A percentile compares a stretch with the other conserved stretches of the same genome.
These are phyloP conservation scores for Macropodus opercularis DNA, from an alignment of 2,797 vertebrate species.

Conservation along the genomic window DNA sequence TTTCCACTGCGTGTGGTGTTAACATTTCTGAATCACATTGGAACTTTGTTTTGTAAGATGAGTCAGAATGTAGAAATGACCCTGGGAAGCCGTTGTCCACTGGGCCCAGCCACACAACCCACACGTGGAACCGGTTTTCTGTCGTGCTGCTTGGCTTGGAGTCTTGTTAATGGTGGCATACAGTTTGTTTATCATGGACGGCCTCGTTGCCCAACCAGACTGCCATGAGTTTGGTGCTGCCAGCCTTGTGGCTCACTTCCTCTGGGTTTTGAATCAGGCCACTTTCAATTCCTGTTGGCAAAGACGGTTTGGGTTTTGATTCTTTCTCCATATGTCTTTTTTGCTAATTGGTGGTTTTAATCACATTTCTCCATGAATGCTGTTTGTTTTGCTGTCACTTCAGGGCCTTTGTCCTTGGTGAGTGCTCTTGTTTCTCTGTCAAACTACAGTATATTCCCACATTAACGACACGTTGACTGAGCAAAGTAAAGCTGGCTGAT, in stretches of 20 bases:
- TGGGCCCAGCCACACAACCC: not conserved
- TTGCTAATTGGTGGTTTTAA: constrained; percentile 8
- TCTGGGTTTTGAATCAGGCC: constrained; percentile 1
- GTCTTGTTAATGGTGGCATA: constrained; percentile 22
- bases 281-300: not conserved
- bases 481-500: constrained; percentile 19
- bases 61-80: constrained; percentile 25
- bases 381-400: constrained; percentile 16
- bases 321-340: not conserved
- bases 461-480: constrained; percentile 11
- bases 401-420: constrained; percentile 9
- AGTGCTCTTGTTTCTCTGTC: constrained; percentile 9
- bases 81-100: not conserved
- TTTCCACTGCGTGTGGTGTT: constrained; percentile 6
- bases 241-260: constrained; percentile 5
- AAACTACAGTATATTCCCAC: constrained; percentile 6
- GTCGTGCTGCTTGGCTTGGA: constrained; percentile 1
- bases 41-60: not conserved
- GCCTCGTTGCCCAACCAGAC: not conserved
- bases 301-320: not conserved
- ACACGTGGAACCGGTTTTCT: not conserved
- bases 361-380: not conserved
- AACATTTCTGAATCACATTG: not conserved
- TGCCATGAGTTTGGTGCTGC: constrained; percentile 6
- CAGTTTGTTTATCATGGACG: constrained; percentile 4